Base-by-base conservation (phyloP, 2,888 invertebrate species). In the Dugesia japonica region DNA sequence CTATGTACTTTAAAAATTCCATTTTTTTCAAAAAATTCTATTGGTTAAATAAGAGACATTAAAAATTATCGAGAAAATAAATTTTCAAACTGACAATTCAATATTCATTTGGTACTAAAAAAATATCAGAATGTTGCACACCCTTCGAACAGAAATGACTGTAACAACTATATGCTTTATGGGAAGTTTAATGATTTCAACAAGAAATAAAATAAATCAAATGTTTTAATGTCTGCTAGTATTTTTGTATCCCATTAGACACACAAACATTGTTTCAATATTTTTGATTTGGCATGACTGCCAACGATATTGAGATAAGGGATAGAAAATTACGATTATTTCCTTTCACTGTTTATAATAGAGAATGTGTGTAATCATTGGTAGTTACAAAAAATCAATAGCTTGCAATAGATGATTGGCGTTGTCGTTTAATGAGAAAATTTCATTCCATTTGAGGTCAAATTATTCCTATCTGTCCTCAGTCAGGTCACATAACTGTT, bases 371-470 rank as follows among this genome's bases (percentile, higher is more conserved):
- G 23, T 23, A 23, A 56, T 20, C 4, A n/a, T 56, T 23, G n/a
- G 56, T n/a, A 9, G 56, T n/a, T 23, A 20, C 4, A 20, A 38
- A 56, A 56, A 56, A 56, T 56, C 56, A 23, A 56, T 20, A 56
- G n/a, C 56, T 31, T 56, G n/a, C 56, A 56, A 56, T 20, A 9
- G 56, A 56, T 56, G 56, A 56, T 56, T 56, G 56, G 56, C 56
- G 56, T n/a, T 56, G 56, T 56, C 56, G 56, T 56, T 56, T 20
- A 56, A 13, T 56, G 56, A 56, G 56, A 56, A n/a, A 56, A 56
- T 56, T 31, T 56, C 56, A 56, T 56, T 56, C 56, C 56, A 56
- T 56, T 56, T 56, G 56, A 56, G 56, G n/a, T 56, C 23, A 56
- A n/a, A 56, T 56, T 56, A 56, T 56, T 56, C 23, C 23, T 23